Base-by-base conservation (phyloP, 2,888 invertebrate genomes). In the Nezara viridula region DNA sequence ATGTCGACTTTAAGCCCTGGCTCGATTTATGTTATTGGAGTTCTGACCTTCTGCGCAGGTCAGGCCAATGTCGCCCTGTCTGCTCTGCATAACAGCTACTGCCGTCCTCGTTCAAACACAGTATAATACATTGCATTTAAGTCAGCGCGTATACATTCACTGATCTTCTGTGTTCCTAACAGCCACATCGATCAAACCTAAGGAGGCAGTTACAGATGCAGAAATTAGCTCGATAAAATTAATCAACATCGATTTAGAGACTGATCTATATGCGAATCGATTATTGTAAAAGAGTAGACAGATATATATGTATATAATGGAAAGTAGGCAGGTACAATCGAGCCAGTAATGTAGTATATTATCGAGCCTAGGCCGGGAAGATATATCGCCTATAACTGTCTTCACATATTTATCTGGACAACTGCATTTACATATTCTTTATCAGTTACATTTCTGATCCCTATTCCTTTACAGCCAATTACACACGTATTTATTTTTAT, bases 331-430 rank as follows among this genome's bases (percentile, higher is more conserved):
- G 66, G 66, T 73, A 73, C 66, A 19, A 21, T 73, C 66, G 19
- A 60, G 66, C 27, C 66, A 6, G 37, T 73, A 73, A 73, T 73
- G 66, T 37, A 37, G 19, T 37, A 6, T 73, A 19, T 27, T 27
- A 60, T 60, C 14, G 27, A 14, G 60, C 24, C 55, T 55, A 55
- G n/a, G 27, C 27, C 14, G 66, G 2, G 32, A 73, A 73, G 66
- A 73, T 73, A 73, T 73, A 73, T 19, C 32, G 66, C 66, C 66
- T 73, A 73, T 73, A 73, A 73, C 66, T 73, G 66, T 73, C 66
- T 73, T 73, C 66, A 73, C 66, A 24, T 73, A 73, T 73, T 73
- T 73, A 73, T 73, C 66, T 27, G 27, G 60, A 60, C 27, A 27
- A 60, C 60, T 73, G 32, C 32, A 73, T 73, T 73, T 37, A 73